These are phyloP conservation scores for Probosciger aterrimus DNA, from an alignment of 2,113 vertebrate species.

Conservation along the genomic window DNA sequence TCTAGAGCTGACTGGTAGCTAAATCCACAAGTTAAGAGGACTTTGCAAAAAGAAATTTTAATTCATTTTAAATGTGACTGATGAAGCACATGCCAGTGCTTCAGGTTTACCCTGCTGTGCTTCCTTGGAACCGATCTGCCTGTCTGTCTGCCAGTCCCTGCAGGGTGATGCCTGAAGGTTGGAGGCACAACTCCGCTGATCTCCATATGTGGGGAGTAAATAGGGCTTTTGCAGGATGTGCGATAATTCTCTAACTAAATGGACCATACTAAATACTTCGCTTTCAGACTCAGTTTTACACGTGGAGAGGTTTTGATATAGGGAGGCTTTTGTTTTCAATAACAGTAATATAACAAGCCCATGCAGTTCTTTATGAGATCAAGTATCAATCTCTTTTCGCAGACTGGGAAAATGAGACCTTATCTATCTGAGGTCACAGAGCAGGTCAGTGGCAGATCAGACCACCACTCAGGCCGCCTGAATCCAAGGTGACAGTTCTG, in stretches of 20 bases:
- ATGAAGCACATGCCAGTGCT: background rate
- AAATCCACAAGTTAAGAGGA: background rate
- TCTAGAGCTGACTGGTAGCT: background rate
- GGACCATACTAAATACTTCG: fast-evolving
- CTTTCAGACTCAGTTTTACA: background rate
- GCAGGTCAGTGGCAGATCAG: background rate
- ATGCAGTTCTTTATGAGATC: background rate
- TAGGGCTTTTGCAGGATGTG: background rate
- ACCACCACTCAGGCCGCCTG: background rate
- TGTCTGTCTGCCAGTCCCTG: background rate
- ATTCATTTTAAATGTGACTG: background rate
- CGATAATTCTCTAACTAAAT: background rate
- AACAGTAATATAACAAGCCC: background rate
- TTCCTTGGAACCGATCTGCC: background rate
- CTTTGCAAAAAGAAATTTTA: background rate
- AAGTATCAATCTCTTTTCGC: background rate
- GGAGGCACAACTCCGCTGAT: background rate
- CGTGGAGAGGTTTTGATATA: background rate
- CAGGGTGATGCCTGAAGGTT: background rate
- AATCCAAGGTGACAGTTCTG: background rate
- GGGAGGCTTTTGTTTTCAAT: background rate
- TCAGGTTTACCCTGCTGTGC: background rate
- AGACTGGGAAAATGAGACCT: background rate
- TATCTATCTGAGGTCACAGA: background rate
- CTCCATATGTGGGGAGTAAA: background rate